These are phyloP conservation scores for Agriotes lineatus DNA, from an alignment of 2,888 invertebrate species.

Conservation along the genomic window DNA sequence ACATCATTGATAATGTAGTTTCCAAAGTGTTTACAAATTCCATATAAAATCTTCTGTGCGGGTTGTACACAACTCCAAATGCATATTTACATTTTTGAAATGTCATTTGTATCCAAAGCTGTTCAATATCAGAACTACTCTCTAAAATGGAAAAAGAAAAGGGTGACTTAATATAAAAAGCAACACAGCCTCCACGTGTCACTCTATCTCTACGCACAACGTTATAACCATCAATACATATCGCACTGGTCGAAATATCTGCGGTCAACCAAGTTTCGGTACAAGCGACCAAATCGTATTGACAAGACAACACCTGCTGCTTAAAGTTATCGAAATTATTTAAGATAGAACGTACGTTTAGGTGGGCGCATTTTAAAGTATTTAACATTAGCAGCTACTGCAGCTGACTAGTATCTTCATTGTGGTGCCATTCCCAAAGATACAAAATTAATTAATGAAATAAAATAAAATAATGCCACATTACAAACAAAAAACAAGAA, in stretches of 20 bases:
- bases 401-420: too few relatives aligned
- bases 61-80: neutral
- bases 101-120: neutral
- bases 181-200: neutral
- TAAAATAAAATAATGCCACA: too few relatives aligned
- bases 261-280: neutral
- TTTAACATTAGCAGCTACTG: too few relatives aligned
- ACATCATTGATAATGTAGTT: constrained; percentile 2
- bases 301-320: neutral
- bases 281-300: neutral
- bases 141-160: neutral
- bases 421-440: too few relatives aligned
- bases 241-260: neutral
- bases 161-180: neutral
- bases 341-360: neutral
- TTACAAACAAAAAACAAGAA: too few relatives aligned
- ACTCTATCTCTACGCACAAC: neutral
- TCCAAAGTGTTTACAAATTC: constrained; percentile 9
- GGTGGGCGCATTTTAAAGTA: neutral
- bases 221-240: neutral
- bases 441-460: too few relatives aligned
- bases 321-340: neutral
- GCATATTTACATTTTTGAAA: neutral
- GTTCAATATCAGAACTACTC: neutral
- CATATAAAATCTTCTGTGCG: neutral